Base-by-base conservation (phyloP, 2,888 invertebrate genomes). In the Leucophenga montana region DNA sequence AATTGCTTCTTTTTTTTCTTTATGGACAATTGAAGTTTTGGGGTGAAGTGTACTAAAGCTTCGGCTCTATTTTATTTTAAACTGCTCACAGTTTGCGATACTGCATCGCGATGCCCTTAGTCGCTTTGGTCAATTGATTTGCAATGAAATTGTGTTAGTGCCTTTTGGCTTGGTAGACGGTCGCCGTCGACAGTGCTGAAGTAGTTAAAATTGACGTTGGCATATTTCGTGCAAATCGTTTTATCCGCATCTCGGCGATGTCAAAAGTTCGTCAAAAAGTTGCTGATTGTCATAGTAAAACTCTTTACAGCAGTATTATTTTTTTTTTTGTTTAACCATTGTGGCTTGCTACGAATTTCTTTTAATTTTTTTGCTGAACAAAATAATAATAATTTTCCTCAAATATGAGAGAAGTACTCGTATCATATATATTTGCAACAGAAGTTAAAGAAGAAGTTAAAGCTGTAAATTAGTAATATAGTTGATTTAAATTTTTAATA, bases 221-320 rank as follows among this genome's bases (percentile, higher is more conserved):
- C 11, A 13, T 31, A 44, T 62, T 27, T 68, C 68, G 68, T 68
- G 68, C 68, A 62, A 68, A 62, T 68, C 68, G 54, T 44, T 62
- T 67, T 46, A 57, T 13, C 61, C 44, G 61, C 61, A 68, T 18
- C 33, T 59, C 59, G 39, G 22, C 62, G 68, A 62, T 68, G 68
- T 68, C 68, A 68, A 68, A 62, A 62, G 68, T 68, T 62, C 61
- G 61, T 62, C 61, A 62, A 62, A 39, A 39, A 18, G 18, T 20
- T 62, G 61, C 20, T 62, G 61, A 62, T 62, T 62, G 61, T 1
- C 18, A 62, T 22, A 13, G 59, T 33, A n/a, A 33, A 59, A 16
- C 33, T 59, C 13, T 16, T 22, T 56, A 22, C 56, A 56, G 27
- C 9, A 13, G 56, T 56, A 20, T 1, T 54, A 18, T 54, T 54